These are phyloP conservation scores for Cheirogaleus medius DNA, from an alignment of 2,113 vertebrate species.

Conservation along the genomic window DNA sequence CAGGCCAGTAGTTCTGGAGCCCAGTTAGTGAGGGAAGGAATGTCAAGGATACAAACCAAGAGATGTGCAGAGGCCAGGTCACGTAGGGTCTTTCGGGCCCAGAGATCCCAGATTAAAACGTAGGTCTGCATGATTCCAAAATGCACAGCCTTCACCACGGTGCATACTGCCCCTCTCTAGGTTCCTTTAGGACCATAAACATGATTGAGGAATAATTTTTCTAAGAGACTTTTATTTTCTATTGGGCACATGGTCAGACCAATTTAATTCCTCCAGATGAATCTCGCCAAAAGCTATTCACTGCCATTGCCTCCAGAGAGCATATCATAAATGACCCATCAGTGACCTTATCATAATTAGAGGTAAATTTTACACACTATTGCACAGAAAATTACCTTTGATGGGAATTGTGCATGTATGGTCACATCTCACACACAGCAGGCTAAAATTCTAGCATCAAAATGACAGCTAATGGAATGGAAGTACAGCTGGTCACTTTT, in stretches of 20 bases:
- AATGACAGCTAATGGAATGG: conserved; percentile 68
- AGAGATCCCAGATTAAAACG: not conserved
- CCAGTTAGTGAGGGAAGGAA: not conserved
- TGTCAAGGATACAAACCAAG: not conserved
- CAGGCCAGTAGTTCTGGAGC: not conserved
- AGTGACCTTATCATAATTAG: conserved; percentile 79
- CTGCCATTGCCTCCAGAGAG: conserved; percentile 58
- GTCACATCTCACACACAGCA: conserved; percentile 65
- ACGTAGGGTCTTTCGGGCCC: not conserved
- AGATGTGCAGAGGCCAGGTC: not conserved
- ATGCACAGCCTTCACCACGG: not conserved
- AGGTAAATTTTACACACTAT: conserved; percentile 75
- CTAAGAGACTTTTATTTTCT: conserved; percentile 60
- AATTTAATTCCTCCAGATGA: conserved; percentile 70
- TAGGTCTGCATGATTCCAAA: not conserved
- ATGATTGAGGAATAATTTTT: conserved; percentile 44
- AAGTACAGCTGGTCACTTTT: conserved; percentile 66
- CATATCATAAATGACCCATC: conserved; percentile 64
- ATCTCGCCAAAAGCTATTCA: conserved; percentile 62
- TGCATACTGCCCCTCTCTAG: not conserved
- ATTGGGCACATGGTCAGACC: conserved; percentile 58
- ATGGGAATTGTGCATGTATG: conserved; percentile 55
- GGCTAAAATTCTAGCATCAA: conserved; percentile 64
- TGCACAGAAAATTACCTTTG: conserved; percentile 76
- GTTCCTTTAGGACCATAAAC: conserved; percentile 5